Evolutionary conservation across 2,113 vertebrate species (phyloP), one percentile per base, ranked within the genome.

Genomic region (Erythrolamprus reginae): DNA sequence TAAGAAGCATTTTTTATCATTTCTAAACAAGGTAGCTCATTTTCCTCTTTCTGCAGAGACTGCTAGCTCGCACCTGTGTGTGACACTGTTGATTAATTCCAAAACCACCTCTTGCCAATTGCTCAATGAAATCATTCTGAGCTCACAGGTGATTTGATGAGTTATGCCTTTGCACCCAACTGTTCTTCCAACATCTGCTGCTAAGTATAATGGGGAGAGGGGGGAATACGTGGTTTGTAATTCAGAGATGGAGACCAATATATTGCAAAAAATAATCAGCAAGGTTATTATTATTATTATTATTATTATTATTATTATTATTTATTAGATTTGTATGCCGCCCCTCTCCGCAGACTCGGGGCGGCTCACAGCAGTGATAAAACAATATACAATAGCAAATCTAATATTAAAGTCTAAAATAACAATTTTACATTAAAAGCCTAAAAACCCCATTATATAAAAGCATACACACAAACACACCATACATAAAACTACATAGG

Each of bases 61-160:
- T 61, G 52, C 90, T 84, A n/a, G 33, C 88, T 90, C 90, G 86
- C 93, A 93, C 65, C 89, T 91, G 90, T 51, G 90, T 89, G 91
- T 91, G 90, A 90, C 82, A 92, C 21, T 90, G 86, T 88, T 95
- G 84, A 89, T 94, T 94, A 94, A 90, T 90, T 89, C 90, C 42
- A 47, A 91, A 45, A 82, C 92, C 91, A 88, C 58, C 89, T 86
- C 92, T 88, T 93, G 92, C 33, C 77, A 88, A 90, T 88, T 33
- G 47, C 85, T 50, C 85, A 28, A 70, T 33, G 70, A 88, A 92
- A 61, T 52, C 38, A 52, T 86, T 84, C 23, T 26, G 85, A 38
- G 77, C 83, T 93, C 93, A 58, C 10, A 91, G 90, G 84, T 42
- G 93, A 94, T 88, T 47, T 53, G 45, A 51, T 87, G 51, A 87